Evolutionary conservation across 2,113 vertebrate genomes (phyloP), one percentile per base, ranked within the genome.

Genomic region (Promerops cafer): DNA sequence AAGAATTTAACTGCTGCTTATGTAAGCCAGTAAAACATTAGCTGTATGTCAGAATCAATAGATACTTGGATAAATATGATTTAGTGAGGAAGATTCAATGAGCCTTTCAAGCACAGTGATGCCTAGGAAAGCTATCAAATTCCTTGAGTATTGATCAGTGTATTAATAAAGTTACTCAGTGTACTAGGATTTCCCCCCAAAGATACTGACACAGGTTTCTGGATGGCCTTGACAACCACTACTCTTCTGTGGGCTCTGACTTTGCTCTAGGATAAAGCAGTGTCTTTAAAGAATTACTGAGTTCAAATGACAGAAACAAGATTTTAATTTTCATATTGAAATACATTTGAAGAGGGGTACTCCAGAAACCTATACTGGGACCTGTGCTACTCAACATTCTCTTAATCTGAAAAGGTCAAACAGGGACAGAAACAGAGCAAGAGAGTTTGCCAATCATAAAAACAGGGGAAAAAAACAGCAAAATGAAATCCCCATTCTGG

Each of bases 391-490:
- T 39, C 45, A 72, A 10, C 5, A 21, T n/a, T 37, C 14, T 60
- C 68, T 74, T 66, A 27, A 65, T 14, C 15, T 68, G 33, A 33
- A 68, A 63, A 83, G 47, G 17, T 31, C 8, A 75, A 50, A 68
- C 11, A 13, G 9, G 24, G 37, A 69, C 18, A 83, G 14, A 72
- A 89, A 50, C 39, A 72, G 23, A 70, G 7, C 23, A 80, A 75
- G 13, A 31, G 16, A 40, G 3, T 57, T 74, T 69, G 3, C 18
- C 45, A 40, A 12, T 31, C 7, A 42, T 21, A 21, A 18, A 75
- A 65, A 49, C 1, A 7, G 44, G 22, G 21, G 7, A 4, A 3
- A 20, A 44, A 28, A 33, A 1, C 6, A n/a, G n/a, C 42, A 10
- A 69, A 57, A 21, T 42, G 2, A 40, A 85, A 53, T 40, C 15